Evolutionary conservation across 2,797 vertebrate genomes (phyloP), one percentile per base, ranked within the genome.

Genomic region (Thripadectes ignobilis): DNA sequence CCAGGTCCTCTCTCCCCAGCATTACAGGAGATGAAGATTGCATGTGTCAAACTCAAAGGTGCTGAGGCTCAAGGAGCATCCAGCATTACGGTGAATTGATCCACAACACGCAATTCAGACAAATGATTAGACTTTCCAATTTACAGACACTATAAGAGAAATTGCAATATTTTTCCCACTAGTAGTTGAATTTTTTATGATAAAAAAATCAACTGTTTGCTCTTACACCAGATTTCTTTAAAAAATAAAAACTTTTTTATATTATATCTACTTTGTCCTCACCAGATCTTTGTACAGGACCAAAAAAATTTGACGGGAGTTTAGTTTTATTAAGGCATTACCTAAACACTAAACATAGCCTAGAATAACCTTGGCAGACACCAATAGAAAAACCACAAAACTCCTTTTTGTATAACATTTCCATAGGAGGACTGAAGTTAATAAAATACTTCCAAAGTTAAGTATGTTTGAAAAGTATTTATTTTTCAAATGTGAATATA

Each of bases 21-120:
- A 12, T 19, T 1, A 1, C 7, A 66, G 66, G 45, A 52, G 32
- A 49, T 24, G 21, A 5, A 46, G 21, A 17, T 48, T 4, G 5
- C 17, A 1, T 1, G 8, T 2, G 9, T 6, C 27, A 12, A 20
- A 43, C 45, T 27, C 7, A 6, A 41, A 36, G 26, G 18, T 30
- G 34, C 15, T 0, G 0, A 48, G 59, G 59, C 23, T 76, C 8
- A 2, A 49, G 45, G 18, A 51, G 23, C 46, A 18, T 3, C 19
- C 27, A 21, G 27, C 27, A 15, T 2, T 2, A 20, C 24, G 9
- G 6, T 1, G 3, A 49, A 7, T 0, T 0, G 27, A 10, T 8
- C 4, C 4, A 61, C 2, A 1, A 18, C 36, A 59, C 1, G 7
- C 2, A 1, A 8, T 36, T 65, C 51, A 36, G 22, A 7, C 2